Evolutionary conservation across 2,888 invertebrate genomes (phyloP).

Genomic region (Trichopoda pennipes): DNA sequence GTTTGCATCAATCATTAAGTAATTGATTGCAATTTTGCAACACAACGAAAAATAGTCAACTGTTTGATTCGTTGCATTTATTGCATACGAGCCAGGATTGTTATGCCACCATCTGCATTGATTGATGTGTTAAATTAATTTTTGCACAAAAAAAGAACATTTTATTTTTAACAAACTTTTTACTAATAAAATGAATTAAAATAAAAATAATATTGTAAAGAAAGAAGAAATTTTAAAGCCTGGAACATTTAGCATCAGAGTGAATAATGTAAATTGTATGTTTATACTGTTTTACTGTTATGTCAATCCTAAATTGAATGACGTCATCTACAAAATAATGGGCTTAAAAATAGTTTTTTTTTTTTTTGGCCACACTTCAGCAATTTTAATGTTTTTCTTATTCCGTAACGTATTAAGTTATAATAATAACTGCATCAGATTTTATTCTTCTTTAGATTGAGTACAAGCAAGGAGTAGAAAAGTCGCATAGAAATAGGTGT

Average conservation of each 20-base stretch:
- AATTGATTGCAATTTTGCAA: slow-evolving; percentile 27
- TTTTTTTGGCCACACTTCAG: too few relatives aligned
- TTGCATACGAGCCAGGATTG: slow-evolving; percentile 5
- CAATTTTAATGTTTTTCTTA: too few relatives aligned
- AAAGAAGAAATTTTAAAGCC: slow-evolving; percentile 22
- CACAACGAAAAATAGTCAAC: background rate
- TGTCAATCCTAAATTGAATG: too few relatives aligned
- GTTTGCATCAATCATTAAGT: slow-evolving; percentile 34
- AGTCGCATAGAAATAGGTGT: too few relatives aligned
- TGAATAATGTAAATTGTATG: too few relatives aligned
- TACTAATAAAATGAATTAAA: slow-evolving; percentile 39
- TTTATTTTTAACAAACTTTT: slow-evolving; percentile 22
- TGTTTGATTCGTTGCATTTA: slow-evolving; percentile 11
- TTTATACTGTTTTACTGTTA: too few relatives aligned
- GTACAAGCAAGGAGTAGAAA: too few relatives aligned
- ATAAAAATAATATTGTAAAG: slow-evolving; percentile 10
- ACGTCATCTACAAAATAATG: too few relatives aligned
- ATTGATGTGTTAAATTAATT: slow-evolving; percentile 68
- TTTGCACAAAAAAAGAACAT: slow-evolving; percentile 16
- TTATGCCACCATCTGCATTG: slow-evolving; percentile 16
- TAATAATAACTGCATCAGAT: too few relatives aligned
- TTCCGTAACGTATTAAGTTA: too few relatives aligned
- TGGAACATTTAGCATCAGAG: background rate
- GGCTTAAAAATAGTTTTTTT: too few relatives aligned
- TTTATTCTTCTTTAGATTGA: too few relatives aligned